A percentile compares a stretch with the other conserved stretches of the same genome.
These are phyloP conservation scores for Cydia fagiglandana DNA, from an alignment of 1,140 invertebrate genomes.

Conservation along the genomic window DNA sequence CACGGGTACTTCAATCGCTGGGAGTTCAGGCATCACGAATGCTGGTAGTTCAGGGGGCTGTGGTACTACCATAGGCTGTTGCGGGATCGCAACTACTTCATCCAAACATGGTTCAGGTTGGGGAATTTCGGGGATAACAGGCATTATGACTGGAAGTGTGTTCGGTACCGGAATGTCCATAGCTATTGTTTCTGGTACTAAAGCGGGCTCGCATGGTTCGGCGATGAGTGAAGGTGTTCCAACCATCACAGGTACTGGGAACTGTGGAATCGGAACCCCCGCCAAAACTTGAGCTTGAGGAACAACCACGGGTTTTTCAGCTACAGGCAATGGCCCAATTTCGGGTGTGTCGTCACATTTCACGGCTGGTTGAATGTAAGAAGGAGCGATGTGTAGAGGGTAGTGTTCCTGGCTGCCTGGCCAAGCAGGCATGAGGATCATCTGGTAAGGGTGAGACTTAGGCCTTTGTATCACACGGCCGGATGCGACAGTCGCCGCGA, in stretches of 20 bases:
- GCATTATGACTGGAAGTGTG: not conserved
- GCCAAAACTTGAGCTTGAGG: not conserved
- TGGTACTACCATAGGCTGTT: not conserved
- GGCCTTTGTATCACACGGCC: not conserved
- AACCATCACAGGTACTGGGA: not conserved
- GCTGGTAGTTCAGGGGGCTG: not conserved
- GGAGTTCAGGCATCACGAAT: not conserved
- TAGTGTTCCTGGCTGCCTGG: not conserved
- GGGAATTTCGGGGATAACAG: not conserved
- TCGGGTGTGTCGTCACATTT: not conserved
- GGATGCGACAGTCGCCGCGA: not conserved
- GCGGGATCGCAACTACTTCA: not conserved
- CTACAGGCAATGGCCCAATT: not conserved
- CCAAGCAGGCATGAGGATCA: not conserved
- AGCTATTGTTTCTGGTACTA: not conserved
- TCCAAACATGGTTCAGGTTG: conserved; percentile 3
- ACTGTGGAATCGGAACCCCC: not conserved
- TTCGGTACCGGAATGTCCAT: not conserved
- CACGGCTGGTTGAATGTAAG: conserved; percentile 1
- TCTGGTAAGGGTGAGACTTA: not conserved
- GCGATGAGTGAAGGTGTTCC: not conserved
- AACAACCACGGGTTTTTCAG: not conserved
- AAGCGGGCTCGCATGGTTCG: not conserved
- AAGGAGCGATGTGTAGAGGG: not conserved
- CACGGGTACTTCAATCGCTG: not conserved